Percentiles rank a stretch among this genome's conserved stretches.
Evolutionary conservation across 2,888 invertebrate genomes (phyloP).

Genomic region (Platycheirus albimanus): DNA sequence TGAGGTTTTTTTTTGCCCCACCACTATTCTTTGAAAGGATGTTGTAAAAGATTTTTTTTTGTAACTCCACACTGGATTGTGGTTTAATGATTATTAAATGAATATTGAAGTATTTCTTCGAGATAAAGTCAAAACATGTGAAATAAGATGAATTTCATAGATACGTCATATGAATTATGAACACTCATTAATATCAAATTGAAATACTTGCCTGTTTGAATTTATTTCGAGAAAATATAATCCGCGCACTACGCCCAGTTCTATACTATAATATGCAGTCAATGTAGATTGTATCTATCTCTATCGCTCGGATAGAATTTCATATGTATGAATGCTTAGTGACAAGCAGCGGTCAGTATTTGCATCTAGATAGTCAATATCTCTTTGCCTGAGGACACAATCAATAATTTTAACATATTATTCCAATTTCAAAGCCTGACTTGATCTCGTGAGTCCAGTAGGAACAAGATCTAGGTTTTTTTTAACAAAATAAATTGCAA

Average conservation of each 20-base stretch:
- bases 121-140: constrained; percentile 55
- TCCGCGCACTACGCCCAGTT: constrained; percentile 21
- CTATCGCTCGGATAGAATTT: constrained; percentile 57
- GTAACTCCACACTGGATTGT: background rate
- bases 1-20: background rate
- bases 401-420: constrained; percentile 55
- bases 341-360: constrained; percentile 65
- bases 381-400: constrained; percentile 34
- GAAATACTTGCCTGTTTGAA: constrained; percentile 35
- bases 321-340: constrained; percentile 55
- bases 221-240: constrained; percentile 39
- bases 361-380: constrained; percentile 65
- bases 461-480: background rate
- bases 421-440: constrained; percentile 35
- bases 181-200: constrained; percentile 60
- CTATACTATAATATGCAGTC: background rate
- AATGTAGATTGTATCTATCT: constrained; percentile 55
- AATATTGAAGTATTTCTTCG: constrained; percentile 59
- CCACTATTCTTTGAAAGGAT: constrained; percentile 23
- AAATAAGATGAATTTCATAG: constrained; percentile 64
- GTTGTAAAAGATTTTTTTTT: constrained; percentile 23
- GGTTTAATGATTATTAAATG: constrained; percentile 59
- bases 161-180: constrained; percentile 63
- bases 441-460: constrained; percentile 15
- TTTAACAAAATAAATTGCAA: background rate